Base-by-base conservation (phyloP, 2,113 vertebrate species). In the Etheostoma spectabile region DNA sequence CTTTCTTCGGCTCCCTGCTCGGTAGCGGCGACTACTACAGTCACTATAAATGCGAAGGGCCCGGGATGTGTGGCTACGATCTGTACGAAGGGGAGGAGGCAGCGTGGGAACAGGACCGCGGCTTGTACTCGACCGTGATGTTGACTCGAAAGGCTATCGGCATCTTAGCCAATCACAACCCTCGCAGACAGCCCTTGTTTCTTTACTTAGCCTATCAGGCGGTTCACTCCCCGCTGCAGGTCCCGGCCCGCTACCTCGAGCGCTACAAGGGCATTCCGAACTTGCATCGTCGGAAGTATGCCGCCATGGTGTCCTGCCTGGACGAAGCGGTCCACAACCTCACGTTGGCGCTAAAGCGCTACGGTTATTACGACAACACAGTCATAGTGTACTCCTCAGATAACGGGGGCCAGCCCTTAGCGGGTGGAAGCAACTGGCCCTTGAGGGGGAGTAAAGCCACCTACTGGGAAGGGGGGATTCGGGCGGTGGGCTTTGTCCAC, bases 21-120 rank as follows among this genome's bases (percentile, higher is more conserved):
- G 98, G 98, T 62, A 99, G 97, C 6, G 98, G 97, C 0, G 97
- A 99, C 93, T 99, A 99, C 85, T 99, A 99, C 76, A 99, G 96
- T 22, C 98, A 99, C 90, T 98, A 98, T 84, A 99, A 99, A 88
- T 99, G 98, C 64, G 97, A 99, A 88, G 96, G 97, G 14, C 96
- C 97, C 0, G 95, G 97, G 1, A 96, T 97, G 83, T 99, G 98
- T 48, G 98, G 98, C 83, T 99, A 97, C 2, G 97, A 99, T 91
- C 92, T 99, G 51, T 97, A 98, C 4, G 97, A 99, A 90, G 98
- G 98, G 0, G 96, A 99, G 82, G 96, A 95, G 1, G 97, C 97
- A 0, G 97, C 98, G 42, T 99, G 98, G 98, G 97, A 98, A 59
- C 96, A 97, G 0, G 97, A 98, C 88, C 95, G 93, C 0, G 97